Percentiles rank a stretch among this genome's conserved stretches.
These are phyloP conservation scores for Oopsacas minuta DNA, from an alignment of 37 sponge, comb jelly and placozoan genomes.

Conservation along the genomic window DNA sequence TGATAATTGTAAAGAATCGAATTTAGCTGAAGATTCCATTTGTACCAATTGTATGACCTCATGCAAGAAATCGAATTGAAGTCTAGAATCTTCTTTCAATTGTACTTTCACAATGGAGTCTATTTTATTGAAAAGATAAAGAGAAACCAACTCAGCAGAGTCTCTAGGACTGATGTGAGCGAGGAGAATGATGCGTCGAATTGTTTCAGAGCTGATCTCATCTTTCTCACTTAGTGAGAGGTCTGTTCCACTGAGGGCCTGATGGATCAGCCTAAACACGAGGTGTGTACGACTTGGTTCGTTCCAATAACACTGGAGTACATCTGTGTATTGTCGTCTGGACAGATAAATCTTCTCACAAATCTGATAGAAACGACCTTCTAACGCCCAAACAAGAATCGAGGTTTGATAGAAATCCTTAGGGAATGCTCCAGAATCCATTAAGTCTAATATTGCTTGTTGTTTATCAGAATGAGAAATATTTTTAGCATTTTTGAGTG, in stretches of 20 bases:
- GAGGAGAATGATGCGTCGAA: neutral
- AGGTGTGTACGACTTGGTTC: neutral
- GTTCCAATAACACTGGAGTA: neutral
- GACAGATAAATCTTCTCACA: neutral
- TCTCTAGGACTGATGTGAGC: neutral
- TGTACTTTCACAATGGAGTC: neutral
- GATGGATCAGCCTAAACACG: neutral
- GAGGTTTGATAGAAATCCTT: neutral
- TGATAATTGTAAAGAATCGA: neutral
- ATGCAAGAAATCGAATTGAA: neutral
- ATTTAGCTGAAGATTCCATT: neutral
- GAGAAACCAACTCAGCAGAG: neutral
- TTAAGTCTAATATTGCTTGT: neutral
- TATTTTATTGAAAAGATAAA: neutral
- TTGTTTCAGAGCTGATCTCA: neutral
- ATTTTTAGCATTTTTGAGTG: neutral
- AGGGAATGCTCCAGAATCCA: neutral
- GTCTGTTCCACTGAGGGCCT: neutral
- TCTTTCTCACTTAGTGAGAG: neutral
- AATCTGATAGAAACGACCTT: constrained; percentile 1
- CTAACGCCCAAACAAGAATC: neutral
- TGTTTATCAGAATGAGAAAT: neutral
- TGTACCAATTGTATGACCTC: neutral
- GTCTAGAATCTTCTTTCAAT: neutral
- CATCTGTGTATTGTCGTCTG: neutral